These are phyloP conservation scores for Myripristis murdjan DNA, from an alignment of 2,797 vertebrate species.

Conservation along the genomic window DNA sequence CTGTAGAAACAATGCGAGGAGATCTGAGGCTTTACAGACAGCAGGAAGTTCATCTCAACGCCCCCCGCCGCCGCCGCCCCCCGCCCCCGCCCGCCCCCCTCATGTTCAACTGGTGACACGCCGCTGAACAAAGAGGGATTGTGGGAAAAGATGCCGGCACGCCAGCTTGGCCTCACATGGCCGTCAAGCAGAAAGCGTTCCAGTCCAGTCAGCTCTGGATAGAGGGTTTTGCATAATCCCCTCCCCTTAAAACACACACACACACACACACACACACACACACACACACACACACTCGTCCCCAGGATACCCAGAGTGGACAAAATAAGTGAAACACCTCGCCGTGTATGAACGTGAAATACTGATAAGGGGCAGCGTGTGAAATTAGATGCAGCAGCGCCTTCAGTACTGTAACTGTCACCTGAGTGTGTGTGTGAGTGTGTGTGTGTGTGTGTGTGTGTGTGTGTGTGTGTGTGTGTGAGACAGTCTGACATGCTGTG, in stretches of 20 bases:
- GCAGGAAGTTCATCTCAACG: conserved; percentile 72
- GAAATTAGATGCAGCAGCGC: too few species aligned
- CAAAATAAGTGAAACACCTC: neutral
- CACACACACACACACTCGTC: conserved; percentile 17
- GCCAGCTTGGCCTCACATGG: conserved; percentile 81
- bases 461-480: too few species aligned
- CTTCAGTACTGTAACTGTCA: too few species aligned
- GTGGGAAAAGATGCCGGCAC: conserved; percentile 68
- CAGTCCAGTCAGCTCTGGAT: conserved; percentile 90
- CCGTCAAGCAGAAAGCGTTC: conserved; percentile 89
- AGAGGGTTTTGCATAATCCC: conserved; percentile 87
- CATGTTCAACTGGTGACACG: conserved; percentile 59
- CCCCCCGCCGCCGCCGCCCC: too few species aligned
- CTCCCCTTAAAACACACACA: neutral
- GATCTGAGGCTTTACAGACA: conserved; percentile 72
- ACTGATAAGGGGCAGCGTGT: too few species aligned
- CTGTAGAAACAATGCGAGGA: conserved; percentile 66
- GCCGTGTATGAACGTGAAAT: neutral
- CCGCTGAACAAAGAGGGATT: conserved; percentile 81
- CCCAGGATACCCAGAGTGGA: neutral
- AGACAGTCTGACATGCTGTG: too few species aligned
- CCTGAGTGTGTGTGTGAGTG: too few species aligned
- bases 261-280: neutral
- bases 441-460: too few species aligned
- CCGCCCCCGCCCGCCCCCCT: too few species aligned